These are phyloP conservation scores for Thecocarcelia acutangulata DNA, from an alignment of 2,888 invertebrate genomes.

Conservation along the genomic window DNA sequence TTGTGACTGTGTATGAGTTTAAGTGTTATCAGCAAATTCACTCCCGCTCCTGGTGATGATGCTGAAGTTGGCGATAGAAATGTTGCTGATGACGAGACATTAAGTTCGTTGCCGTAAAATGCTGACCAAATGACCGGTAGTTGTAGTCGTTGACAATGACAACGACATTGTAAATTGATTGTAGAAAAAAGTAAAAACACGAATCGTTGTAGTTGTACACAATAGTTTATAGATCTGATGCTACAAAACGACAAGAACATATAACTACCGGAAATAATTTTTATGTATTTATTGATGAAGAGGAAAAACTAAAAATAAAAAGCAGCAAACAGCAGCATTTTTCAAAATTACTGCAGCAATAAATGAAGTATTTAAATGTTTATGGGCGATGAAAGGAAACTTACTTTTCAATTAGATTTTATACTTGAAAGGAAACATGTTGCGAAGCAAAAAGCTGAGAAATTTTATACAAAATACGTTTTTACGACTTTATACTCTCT, in stretches of 20 bases:
- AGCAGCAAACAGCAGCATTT: constrained; percentile 5
- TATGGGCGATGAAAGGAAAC: neutral
- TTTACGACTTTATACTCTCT: too few relatives aligned
- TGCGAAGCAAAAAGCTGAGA: too few relatives aligned
- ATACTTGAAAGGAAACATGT: neutral
- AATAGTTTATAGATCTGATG: constrained; percentile 53
- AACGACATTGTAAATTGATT: constrained; percentile 67
- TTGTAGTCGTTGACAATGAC: constrained; percentile 50
- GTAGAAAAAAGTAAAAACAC: constrained; percentile 33
- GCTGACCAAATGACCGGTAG: constrained; percentile 69
- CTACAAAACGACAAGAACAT: constrained; percentile 5
- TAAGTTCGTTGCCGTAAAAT: constrained; percentile 46
- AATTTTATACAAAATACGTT: too few relatives aligned
- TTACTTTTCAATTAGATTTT: neutral
- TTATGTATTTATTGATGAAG: constrained; percentile 44
- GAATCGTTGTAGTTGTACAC: constrained; percentile 38
- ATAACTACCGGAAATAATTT: constrained; percentile 60
- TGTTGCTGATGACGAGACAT: constrained; percentile 23
- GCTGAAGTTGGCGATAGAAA: constrained; percentile 3
- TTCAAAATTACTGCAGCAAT: constrained; percentile 13
- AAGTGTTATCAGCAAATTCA: constrained; percentile 17
- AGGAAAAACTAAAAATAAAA: neutral
- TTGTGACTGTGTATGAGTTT: constrained; percentile 7
- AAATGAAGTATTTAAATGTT: constrained; percentile 6
- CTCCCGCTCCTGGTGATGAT: neutral